phyloP scores from a whole-genome alignment of 1,140 invertebrate genomes.

The Wiebesia pumilae region DNA sequence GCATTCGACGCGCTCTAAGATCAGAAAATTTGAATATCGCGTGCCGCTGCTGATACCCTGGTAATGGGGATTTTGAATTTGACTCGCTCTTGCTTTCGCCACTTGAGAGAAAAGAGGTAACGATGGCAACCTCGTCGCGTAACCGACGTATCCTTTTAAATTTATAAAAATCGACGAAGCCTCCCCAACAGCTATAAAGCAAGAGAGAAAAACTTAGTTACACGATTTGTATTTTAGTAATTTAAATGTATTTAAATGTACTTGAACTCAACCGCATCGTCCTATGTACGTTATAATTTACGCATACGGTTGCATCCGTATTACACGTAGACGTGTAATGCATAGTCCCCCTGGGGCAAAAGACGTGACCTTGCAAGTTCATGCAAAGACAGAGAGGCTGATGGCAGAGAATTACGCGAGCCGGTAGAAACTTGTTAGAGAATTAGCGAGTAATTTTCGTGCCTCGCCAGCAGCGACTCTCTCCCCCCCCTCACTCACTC shows the following conservation, averaged over 20 bases:
- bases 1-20: too few relatives aligned
- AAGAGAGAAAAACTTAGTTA: not conserved
- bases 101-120: not conserved
- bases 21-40: too few relatives aligned
- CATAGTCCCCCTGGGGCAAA: constrained; percentile 36
- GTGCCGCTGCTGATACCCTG: too few relatives aligned
- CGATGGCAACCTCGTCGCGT: not conserved
- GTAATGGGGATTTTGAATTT: too few relatives aligned
- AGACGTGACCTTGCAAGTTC: constrained; percentile 53
- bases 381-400: constrained; percentile 38
- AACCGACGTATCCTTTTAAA: not conserved
- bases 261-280: constrained; percentile 8
- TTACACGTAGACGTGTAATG: constrained; percentile 29
- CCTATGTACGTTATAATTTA: constrained; percentile 38
- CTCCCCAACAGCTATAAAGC: not conserved
- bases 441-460: constrained; percentile 60
- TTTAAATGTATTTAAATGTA: constrained; percentile 52
- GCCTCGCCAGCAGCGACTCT: constrained; percentile 35
- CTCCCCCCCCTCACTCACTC: constrained; percentile 21
- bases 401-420: constrained; percentile 37
- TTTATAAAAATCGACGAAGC: not conserved
- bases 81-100: too few relatives aligned
- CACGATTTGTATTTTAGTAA: constrained; percentile 37
- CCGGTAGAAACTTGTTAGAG: constrained; percentile 45
- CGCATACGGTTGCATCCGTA: not conserved